Conservation (phyloP, 2,113 vertebrate genomes). For the Tragelaphus scriptus region DNA sequence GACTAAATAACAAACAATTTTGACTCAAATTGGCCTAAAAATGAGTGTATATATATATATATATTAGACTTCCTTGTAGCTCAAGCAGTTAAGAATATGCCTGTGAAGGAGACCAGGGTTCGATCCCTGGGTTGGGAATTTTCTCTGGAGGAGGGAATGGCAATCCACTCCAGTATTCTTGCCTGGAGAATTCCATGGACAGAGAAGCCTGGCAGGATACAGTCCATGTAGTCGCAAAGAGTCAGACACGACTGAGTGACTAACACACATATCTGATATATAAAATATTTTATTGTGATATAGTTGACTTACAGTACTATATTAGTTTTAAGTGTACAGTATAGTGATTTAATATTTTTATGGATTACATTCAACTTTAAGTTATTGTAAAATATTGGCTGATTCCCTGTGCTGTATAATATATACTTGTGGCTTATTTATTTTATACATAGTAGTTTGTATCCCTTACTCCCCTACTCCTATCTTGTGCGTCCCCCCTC, state of each 20-base stretch:
- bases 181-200: neutral
- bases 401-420: neutral
- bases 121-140: too few species aligned
- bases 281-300: neutral
- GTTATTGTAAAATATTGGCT: neutral
- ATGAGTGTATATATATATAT: neutral
- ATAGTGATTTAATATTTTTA: neutral
- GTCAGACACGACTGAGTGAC: neutral
- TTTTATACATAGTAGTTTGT: neutral
- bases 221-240: rapidly evolving
- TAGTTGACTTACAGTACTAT: neutral
- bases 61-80: too few species aligned
- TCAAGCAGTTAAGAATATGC: too few species aligned
- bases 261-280: neutral
- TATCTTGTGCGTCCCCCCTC: neutral
- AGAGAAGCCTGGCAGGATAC: neutral
- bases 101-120: too few species aligned
- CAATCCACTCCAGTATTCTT: neutral
- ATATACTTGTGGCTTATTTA: neutral
- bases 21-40: neutral
- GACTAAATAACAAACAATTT: neutral
- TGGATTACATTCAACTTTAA: neutral
- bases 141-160: too few species aligned
- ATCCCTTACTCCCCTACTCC: neutral
- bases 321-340: neutral